A percentile compares a stretch with the other conserved stretches of the same genome.
phyloP scores from a whole-genome alignment of 2,797 vertebrate species.

The Phylloscopus collybita region DNA sequence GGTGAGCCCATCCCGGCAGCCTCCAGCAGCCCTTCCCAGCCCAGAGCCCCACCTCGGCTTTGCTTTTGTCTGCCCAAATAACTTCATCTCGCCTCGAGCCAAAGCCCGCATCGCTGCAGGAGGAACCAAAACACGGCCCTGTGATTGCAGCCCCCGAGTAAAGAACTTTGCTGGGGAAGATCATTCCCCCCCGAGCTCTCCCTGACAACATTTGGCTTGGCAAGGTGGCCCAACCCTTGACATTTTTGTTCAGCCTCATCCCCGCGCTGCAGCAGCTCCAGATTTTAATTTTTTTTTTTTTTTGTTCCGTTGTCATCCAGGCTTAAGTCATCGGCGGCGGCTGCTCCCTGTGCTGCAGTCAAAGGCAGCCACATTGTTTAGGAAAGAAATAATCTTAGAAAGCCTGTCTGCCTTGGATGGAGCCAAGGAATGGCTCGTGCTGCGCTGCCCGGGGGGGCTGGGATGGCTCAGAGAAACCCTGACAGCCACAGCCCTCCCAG shows the following conservation, averaged over 20 bases:
- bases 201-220: neutral
- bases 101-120: fast-evolving
- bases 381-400: conserved; percentile 6
- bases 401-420: neutral
- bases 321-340: neutral
- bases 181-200: neutral
- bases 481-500: neutral
- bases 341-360: neutral
- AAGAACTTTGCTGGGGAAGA: neutral
- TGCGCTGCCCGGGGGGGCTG: neutral
- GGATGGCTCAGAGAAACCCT: neutral
- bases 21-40: neutral
- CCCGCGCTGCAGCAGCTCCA: neutral
- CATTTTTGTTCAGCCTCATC: neutral
- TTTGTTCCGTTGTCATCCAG: neutral
- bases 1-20: fast-evolving
- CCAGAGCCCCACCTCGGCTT: fast-evolving
- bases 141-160: neutral
- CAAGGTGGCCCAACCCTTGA: neutral
- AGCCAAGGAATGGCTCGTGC: conserved; percentile 7
- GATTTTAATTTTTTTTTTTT: neutral
- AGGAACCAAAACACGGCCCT: neutral
- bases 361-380: neutral
- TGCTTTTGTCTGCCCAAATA: neutral
- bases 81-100: neutral